Conservation (phyloP, 2,113 vertebrate species). For the Scortum barcoo region DNA sequence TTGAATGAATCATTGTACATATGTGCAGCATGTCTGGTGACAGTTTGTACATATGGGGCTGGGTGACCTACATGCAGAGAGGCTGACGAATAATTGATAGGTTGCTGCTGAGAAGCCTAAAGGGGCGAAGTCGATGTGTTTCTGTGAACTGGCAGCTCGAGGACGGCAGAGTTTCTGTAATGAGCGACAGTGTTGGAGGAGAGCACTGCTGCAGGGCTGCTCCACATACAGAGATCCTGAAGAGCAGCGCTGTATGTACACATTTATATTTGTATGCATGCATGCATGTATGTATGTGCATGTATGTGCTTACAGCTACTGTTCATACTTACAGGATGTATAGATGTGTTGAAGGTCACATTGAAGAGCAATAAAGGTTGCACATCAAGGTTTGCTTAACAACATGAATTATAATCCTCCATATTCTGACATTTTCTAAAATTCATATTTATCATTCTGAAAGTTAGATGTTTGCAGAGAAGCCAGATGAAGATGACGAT, state of each 20-base stretch:
- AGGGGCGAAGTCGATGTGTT: conserved; percentile 3
- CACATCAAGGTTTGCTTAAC: not conserved
- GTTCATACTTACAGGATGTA: not conserved
- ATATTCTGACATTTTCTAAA: not conserved
- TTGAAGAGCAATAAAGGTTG: not conserved
- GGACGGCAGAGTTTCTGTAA: not conserved
- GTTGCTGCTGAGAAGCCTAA: conserved; percentile 25
- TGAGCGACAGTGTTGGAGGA: not conserved
- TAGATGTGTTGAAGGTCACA: not conserved
- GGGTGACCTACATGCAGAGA: conserved; percentile 50
- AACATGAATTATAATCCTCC: not conserved
- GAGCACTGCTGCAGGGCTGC: not conserved
- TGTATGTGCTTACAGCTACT: not conserved
- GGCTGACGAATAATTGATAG: conserved; percentile 57
- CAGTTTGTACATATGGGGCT: conserved; percentile 9
- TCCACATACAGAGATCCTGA: not conserved
- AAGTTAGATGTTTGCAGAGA: too few relatives aligned
- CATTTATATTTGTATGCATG: too few relatives aligned
- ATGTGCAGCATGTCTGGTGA: not conserved
- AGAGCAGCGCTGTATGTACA: not conserved
- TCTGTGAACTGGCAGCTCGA: conserved; percentile 12
- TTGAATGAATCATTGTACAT: not conserved
- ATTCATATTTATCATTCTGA: not conserved
- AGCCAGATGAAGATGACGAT: too few relatives aligned
- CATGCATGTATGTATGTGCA: too few relatives aligned